A percentile compares a stretch with the other conserved stretches of the same genome.
Evolutionary conservation across 1,140 invertebrate genomes (phyloP).

Genomic region (Mercenaria mercenaria): DNA sequence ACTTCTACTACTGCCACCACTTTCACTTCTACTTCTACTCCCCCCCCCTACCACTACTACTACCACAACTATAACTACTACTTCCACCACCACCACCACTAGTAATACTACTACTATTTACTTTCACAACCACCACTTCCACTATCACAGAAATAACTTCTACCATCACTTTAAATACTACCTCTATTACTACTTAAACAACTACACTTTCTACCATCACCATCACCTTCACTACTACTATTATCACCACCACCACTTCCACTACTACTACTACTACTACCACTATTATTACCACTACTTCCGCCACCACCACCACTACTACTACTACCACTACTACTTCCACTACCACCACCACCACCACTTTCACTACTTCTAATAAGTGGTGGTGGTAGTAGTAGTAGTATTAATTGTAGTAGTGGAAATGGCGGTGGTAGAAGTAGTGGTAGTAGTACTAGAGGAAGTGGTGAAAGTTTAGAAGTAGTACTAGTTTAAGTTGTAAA

Average conservation of each 20-base stretch:
- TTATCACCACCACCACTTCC: neutral
- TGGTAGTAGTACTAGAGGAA: too few relatives aligned
- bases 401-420: too few relatives aligned
- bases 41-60: neutral
- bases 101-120: neutral
- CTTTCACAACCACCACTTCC: neutral
- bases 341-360: neutral
- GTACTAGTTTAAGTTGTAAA: too few relatives aligned
- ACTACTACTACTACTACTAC: neutral
- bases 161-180: neutral
- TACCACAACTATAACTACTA: neutral
- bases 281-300: neutral
- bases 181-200: neutral
- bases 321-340: constrained; percentile 8
- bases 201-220: neutral
- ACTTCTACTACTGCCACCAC: neutral
- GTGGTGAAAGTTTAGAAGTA: too few relatives aligned
- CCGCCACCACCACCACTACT: neutral
- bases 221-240: neutral
- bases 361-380: neutral
- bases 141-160: neutral
- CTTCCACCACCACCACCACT: neutral
- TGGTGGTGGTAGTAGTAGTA: too few relatives aligned
- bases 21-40: neutral
- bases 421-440: too few relatives aligned